phyloP scores from a whole-genome alignment of 2,113 vertebrate species.

The Nipponia nippon region DNA sequence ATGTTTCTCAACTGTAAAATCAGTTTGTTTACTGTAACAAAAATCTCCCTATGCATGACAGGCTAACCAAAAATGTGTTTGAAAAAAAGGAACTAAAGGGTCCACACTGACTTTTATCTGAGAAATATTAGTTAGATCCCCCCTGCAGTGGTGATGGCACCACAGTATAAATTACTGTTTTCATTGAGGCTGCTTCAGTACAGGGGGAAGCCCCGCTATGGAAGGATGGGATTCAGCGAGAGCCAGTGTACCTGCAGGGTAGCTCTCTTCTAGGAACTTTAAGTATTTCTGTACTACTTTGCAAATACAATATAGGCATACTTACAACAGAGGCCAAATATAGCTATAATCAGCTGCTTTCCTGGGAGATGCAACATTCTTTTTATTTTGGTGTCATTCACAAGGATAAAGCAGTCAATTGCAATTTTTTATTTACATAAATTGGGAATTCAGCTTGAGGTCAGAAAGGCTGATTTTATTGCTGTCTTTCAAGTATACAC shows the following conservation, averaged over 20 bases:
- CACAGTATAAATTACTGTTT: not conserved
- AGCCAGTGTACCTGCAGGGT: too few relatives aligned
- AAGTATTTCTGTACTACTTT: not conserved
- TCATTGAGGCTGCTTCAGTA: not conserved
- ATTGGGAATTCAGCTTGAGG: not conserved
- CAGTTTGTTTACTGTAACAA: not conserved
- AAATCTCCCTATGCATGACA: not conserved
- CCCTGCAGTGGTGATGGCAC: not conserved
- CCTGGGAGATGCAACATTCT: not conserved
- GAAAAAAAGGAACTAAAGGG: not conserved
- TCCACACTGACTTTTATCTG: not conserved
- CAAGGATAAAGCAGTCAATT: not conserved
- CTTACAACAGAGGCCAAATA: not conserved
- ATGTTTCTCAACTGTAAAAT: not conserved
- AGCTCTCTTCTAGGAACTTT: not conserved
- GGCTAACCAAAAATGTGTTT: not conserved
- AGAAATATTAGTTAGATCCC: not conserved
- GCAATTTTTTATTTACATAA: not conserved
- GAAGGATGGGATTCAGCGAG: not conserved
- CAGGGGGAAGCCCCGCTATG: not conserved
- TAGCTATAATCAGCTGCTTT: not conserved
- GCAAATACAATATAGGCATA: not conserved
- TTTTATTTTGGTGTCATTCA: conserved; percentile 16
- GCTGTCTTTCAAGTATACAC: not conserved
- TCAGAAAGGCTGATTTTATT: conserved; percentile 6